These are phyloP conservation scores for Ctenopoma kingsleyae DNA, from an alignment of 2,797 vertebrate species.

Conservation along the genomic window DNA sequence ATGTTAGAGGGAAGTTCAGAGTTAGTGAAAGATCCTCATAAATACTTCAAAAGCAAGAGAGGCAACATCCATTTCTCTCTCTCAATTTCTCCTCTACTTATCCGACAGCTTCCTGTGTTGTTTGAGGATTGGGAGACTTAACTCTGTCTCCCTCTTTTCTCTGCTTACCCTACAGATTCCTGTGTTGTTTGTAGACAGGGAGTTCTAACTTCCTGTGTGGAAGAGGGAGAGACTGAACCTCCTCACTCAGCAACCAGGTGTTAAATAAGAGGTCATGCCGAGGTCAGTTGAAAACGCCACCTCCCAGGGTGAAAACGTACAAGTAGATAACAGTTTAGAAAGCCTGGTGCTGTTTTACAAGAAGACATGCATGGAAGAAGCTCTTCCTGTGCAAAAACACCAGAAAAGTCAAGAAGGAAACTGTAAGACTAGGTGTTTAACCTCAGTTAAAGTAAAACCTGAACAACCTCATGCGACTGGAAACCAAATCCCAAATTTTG, in stretches of 20 bases:
- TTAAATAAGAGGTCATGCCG: constrained; percentile 53
- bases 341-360: constrained; percentile 1
- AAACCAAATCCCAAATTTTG: neutral
- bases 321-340: constrained; percentile 28
- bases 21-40: constrained; percentile 64
- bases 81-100: constrained; percentile 45
- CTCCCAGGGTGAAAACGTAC: constrained; percentile 38
- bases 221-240: constrained; percentile 48
- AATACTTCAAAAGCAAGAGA: constrained; percentile 71
- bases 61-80: constrained; percentile 51
- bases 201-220: constrained; percentile 62
- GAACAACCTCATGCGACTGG: neutral
- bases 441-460: constrained; percentile 3
- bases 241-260: constrained; percentile 60
- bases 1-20: constrained; percentile 55
- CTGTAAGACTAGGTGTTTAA: neutral
- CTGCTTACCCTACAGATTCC: constrained; percentile 57
- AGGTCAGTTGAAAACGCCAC: constrained; percentile 57
- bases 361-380: constrained; percentile 3
- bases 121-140: constrained; percentile 54
- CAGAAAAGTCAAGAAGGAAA: constrained; percentile 4
- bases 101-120: constrained; percentile 63
- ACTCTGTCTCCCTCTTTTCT: constrained; percentile 32
- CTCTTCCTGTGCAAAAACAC: neutral
- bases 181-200: constrained; percentile 60